Evolutionary conservation across 1,140 invertebrate genomes (phyloP), one percentile per base, ranked within the genome.

Genomic region (Sarcophaga peregrina): DNA sequence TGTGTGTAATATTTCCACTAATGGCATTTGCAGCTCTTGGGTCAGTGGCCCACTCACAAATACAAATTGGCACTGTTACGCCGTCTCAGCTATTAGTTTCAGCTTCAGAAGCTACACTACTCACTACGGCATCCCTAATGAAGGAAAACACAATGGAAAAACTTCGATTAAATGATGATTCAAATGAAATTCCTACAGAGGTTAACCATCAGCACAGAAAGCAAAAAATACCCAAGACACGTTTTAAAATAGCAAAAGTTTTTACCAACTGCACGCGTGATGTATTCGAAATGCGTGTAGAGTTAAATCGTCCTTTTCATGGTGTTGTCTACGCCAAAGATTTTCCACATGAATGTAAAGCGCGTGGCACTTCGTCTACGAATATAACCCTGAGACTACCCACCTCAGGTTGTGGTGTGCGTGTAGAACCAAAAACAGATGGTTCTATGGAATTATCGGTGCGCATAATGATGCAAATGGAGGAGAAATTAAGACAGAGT

Each of bases 331-430:
- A 95, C 85, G 93, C 94, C 50, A 94, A 93, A 87, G 94, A 94
- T 82, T 95, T 94, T 89, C 92, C 94, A 0, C 91, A 93, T 80
- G 94, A 94, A 86, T 95, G 95, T 85, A 91, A 92, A 10, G 88
- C 91, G 1, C 83, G 85, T 86, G 93, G 93, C 8, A 90, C 90
- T 81, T 88, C 90, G 68, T 87, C 89, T 50, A 87, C 87, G 8
- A 87, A 86, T 3, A 88, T 95, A 0, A 91, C 91, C 0, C 86
- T 95, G 5, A 91, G 91, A 20, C 86, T 95, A 50, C 93, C 94
- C 20, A 93, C 93, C 5, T 95, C 94, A 84, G 95, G 95, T 0
- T 95, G 95, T 85, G 95, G 95, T 0, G 93, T 95, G 2, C 91
- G 94, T 82, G 76, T 90, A 84, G 83, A 91, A 90, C 84, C 91